Evolutionary conservation across 1,140 invertebrate species (phyloP).

Genomic region (Drosophila erecta): DNA sequence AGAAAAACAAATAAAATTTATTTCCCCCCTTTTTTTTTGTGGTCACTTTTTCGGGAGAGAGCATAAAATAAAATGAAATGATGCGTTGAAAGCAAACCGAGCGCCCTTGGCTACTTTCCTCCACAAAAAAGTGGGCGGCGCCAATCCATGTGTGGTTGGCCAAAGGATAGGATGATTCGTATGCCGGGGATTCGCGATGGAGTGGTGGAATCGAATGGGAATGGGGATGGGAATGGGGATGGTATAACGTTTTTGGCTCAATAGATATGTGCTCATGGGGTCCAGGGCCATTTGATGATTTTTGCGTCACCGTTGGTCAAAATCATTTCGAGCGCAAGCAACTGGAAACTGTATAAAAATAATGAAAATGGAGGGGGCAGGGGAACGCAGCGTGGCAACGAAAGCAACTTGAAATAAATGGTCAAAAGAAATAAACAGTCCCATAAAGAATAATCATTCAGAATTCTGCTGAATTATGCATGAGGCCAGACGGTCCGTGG

Average conservation of each 20-base stretch:
- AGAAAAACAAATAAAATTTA: slow-evolving; percentile 81
- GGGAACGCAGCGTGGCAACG: slow-evolving; percentile 33
- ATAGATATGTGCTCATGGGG: slow-evolving; percentile 58
- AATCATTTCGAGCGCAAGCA: slow-evolving; percentile 82
- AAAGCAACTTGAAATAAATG: slow-evolving; percentile 84
- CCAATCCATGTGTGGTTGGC: slow-evolving; percentile 55
- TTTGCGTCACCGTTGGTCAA: slow-evolving; percentile 81
- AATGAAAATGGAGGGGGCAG: slow-evolving; percentile 57
- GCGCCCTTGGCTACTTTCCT: slow-evolving; percentile 64
- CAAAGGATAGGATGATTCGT: slow-evolving; percentile 28
- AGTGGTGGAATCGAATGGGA: neutral
- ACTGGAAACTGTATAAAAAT: slow-evolving; percentile 84
- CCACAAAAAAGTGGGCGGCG: slow-evolving; percentile 15
- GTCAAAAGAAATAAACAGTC: slow-evolving; percentile 85
- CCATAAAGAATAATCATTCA: slow-evolving; percentile 85
- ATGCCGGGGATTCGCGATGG: neutral
- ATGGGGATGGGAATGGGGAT: neutral
- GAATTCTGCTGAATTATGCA: slow-evolving; percentile 85
- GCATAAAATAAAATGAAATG: slow-evolving; percentile 82
- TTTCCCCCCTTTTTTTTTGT: slow-evolving; percentile 56
- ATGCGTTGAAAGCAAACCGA: slow-evolving; percentile 68
- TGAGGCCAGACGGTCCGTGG: slow-evolving; percentile 61
- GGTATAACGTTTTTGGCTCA: slow-evolving; percentile 71
- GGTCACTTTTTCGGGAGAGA: slow-evolving; percentile 56
- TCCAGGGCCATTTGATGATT: slow-evolving; percentile 73